Evolutionary conservation across 2,113 vertebrate species (phyloP), one percentile per base, ranked within the genome.

Genomic region (Prunella fulvescens): DNA sequence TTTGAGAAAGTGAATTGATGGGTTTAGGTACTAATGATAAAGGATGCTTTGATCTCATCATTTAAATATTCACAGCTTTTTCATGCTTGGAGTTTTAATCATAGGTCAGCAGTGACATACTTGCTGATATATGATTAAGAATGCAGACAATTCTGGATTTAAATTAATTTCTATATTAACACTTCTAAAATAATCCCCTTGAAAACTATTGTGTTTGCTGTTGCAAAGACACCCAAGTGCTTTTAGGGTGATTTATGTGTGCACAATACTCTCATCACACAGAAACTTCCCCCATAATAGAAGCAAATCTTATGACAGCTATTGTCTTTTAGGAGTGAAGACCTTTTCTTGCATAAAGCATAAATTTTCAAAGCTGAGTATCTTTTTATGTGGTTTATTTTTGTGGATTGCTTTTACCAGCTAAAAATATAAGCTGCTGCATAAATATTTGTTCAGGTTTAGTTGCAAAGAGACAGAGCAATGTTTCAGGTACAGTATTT

Each of bases 371-470:
- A 69, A 76, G 40, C 56, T 40, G 35, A 91, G 14, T 72, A 66
- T 67, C 44, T 96, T 94, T 94, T 64, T 28, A 28, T 40, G 54
- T 78, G 23, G 22, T 74, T 92, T 97, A 77, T 83, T 83, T 83
- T 83, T 64, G 19, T 83, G 48, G 48, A 37, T 15, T 35, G 37
- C 84, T 97, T 96, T 73, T 71, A 39, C 44, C 70, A 35, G 33
- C 40, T 88, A 73, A 81, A 94, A 95, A 94, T 62, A 11, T 66
- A 81, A 87, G 65, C 61, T 17, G 10, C 16, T 73, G n/a, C 24
- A 81, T 94, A 95, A 96, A 95, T 90, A 94, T 82, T 93, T 94
- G 50, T 81, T 96, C 45, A 76, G 66, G 29, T 31, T 95, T 76
- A 92, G 64, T 81, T 62, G 50, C 58, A 91, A 83, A 95, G 70